A percentile compares a stretch with the other conserved stretches of the same genome.
phyloP scores from a whole-genome alignment of 2,888 invertebrate genomes.

The Rhamphomyia laevipes region DNA sequence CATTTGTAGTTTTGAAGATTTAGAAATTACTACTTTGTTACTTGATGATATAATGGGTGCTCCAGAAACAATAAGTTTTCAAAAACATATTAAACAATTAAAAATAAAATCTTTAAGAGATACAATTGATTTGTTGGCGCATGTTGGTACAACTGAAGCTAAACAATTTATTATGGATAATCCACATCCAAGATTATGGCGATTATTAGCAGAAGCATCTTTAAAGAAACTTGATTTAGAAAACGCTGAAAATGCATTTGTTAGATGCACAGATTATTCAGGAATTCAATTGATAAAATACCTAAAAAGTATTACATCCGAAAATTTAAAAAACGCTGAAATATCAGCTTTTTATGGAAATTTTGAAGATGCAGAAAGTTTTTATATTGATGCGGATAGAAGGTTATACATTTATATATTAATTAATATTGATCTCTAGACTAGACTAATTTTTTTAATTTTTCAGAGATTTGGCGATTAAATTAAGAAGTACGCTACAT shows the following conservation, averaged over 20 bases:
- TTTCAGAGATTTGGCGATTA: constrained; percentile 78
- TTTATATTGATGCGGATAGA: constrained; percentile 86
- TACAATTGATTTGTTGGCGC: constrained; percentile 79
- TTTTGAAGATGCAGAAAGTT: constrained; percentile 88
- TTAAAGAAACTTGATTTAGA: constrained; percentile 75
- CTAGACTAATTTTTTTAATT: too few species aligned
- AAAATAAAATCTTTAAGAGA: constrained; percentile 91
- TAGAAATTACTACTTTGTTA: constrained; percentile 84
- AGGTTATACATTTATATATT: constrained; percentile 44
- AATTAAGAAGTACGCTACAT: constrained; percentile 76
- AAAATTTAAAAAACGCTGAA: constrained; percentile 72
- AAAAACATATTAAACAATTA: constrained; percentile 66
- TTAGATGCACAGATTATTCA: constrained; percentile 84
- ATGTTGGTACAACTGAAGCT: constrained; percentile 86
- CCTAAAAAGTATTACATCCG: constrained; percentile 67
- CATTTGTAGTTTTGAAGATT: constrained; percentile 81
- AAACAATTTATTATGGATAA: constrained; percentile 93
- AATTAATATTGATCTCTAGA: too few species aligned
- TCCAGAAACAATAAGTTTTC: constrained; percentile 52
- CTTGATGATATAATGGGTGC: constrained; percentile 82
- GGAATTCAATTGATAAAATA: constrained; percentile 91
- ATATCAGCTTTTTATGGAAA: constrained; percentile 84
- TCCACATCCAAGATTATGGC: constrained; percentile 92
- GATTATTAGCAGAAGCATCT: constrained; percentile 83
- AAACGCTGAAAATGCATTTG: constrained; percentile 91